Base-by-base conservation (phyloP, 2,888 invertebrate species). In the Caenorhabditis parvicauda region DNA sequence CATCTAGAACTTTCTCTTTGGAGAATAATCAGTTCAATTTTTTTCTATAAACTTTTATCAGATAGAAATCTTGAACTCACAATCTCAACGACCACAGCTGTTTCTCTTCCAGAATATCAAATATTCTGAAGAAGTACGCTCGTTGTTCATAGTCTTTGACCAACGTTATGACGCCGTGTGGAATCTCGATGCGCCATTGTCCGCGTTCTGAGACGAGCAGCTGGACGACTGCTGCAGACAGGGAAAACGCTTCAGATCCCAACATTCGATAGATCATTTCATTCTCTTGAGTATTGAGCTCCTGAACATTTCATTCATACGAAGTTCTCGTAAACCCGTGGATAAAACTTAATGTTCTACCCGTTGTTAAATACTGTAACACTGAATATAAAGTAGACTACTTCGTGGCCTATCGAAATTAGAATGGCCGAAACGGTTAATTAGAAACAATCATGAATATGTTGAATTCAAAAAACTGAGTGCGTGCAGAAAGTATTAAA, bases 81-180 rank as follows among this genome's bases (percentile, higher is more conserved):
- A 77, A 46, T 44, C 54, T 60, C 51, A 74, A 75, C 42, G 68
- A 63, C 75, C 75, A 77, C 12, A 64, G 42, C 22, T 53, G 28
- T 19, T 63, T 44, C 24, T 63, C 54, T 19, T 70, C 66, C 22
- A 70, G 58, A 46, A 77, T 67, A 49, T 77, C 75, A 46, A 54
- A 73, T 39, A 77, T 51, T 14, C 64, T 57, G 14, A 77, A 54
- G 24, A 67, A 67, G 51, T 77, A 77, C 9, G 64, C 62, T 32
- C 73, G 60, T 46, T 67, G 57, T n/a, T 62, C 49, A 52, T 77
- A 77, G 59, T 77, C 77, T 25, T 63, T 63, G 21, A 73, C 59
- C 39, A 75, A 54, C 12, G 63, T 54, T 17, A 64, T 64, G 6
- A 75, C 70, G 28, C 75, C 75, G 29, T 68, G 65, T 37, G 64